phyloP scores from a whole-genome alignment of 2,888 invertebrate species.

The Zygaena filipendulae region DNA sequence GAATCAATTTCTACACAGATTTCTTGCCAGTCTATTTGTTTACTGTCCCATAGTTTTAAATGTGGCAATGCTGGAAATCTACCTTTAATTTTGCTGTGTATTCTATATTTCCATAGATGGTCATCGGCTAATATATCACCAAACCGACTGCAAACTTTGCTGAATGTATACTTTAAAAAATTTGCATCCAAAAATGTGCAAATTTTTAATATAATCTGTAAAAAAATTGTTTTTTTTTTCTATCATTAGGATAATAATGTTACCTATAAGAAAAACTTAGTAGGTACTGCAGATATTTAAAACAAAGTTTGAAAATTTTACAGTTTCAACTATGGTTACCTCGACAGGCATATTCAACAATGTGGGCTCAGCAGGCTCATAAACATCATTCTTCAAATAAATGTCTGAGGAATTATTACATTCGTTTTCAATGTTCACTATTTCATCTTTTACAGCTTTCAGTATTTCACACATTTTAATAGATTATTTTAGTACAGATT shows the following conservation, averaged over 20 bases:
- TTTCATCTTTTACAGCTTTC: conserved; percentile 30
- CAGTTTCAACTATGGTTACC: conserved; percentile 28
- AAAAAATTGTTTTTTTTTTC: too few species aligned
- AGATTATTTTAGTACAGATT: too few species aligned
- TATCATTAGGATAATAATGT: too few species aligned
- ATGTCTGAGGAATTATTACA: conserved; percentile 10
- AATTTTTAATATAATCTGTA: conserved; percentile 70
- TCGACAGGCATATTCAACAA: conserved; percentile 51
- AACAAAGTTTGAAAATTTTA: too few species aligned
- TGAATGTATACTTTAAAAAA: conserved; percentile 59
- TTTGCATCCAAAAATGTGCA: conserved; percentile 69
- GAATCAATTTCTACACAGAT: conserved; percentile 72
- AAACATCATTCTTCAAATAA: conserved; percentile 19
- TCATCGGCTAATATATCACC: conserved; percentile 65
- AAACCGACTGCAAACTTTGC: conserved; percentile 67
- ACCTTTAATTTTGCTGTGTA: conserved; percentile 45
- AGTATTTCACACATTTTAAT: conserved; percentile 40
- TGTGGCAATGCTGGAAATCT: conserved; percentile 45
- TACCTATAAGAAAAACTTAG: too few species aligned
- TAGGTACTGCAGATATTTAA: too few species aligned
- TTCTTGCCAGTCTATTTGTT: conserved; percentile 61
- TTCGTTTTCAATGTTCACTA: conserved; percentile 32
- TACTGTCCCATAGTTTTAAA: conserved; percentile 39
- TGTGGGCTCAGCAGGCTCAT: conserved; percentile 26
- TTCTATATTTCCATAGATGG: conserved; percentile 66